Base-by-base conservation (phyloP, 2,888 invertebrate genomes). In the Metellina segmentata region DNA sequence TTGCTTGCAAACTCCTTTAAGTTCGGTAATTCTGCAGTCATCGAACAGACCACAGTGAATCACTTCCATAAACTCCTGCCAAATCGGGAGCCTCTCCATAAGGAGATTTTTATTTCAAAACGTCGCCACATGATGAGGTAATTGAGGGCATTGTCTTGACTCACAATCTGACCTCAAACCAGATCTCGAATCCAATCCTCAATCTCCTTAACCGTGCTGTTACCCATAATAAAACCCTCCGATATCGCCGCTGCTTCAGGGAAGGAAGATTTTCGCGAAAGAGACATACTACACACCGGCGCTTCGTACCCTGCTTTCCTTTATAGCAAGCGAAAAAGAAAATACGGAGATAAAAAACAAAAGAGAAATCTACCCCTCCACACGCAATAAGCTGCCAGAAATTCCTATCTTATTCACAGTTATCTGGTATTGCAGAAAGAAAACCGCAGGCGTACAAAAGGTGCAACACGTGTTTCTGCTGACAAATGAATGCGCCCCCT, bases 401-500 rank as follows among this genome's bases (percentile, higher is more conserved):
- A 87, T 87, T 87, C 87, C 11, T 81, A 71, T 87, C 77, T 79
- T 53, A 71, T 78, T 87, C 72, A 8, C 34, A 72, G 72, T 49
- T 51, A 53, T 87, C 79, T 87, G 71, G 70, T 72, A n/a, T 87
- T 87, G 52, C 87, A 53, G 79, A 79, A 87, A 79, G 53, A 81
- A n/a, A 16, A 20, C 72, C 74, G 74, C 74, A n/a, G 88, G 69
- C 75, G 74, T 74, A 75, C 61, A 75, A 88, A 71, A 81, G 88
- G 89, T 78, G 82, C 74, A 82, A 91, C 91, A 91, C 87, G 87
- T 91, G 91, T 91, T 91, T 71, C 70, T 71, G 87, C 86, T 91
- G 91, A 91, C 91, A 91, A 91, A 91, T 91, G 91, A 78, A 87
- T 72, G 91, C 91, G 91, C 91, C 91, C 82, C 91, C 91, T 82